phyloP scores from a whole-genome alignment of 2,797 vertebrate genomes.

The Xyrichtys novacula region DNA sequence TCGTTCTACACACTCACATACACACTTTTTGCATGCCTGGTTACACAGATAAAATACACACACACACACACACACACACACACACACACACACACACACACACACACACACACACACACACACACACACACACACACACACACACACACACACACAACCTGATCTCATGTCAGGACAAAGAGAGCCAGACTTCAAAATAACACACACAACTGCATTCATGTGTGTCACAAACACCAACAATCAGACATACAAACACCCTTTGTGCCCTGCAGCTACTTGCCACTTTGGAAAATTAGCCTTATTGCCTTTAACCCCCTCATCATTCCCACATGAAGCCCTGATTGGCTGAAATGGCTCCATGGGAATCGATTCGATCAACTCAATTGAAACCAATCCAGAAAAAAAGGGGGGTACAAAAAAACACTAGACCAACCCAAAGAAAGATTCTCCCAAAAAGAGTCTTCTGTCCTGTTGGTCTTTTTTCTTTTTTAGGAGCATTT shows the following conservation, averaged over 20 bases:
- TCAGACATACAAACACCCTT: conserved; percentile 44
- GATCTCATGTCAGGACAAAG: background rate
- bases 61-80: too few relatives aligned
- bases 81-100: too few relatives aligned
- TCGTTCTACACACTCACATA: conserved; percentile 13
- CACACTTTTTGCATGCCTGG: background rate
- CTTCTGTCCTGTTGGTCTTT: conserved; percentile 36
- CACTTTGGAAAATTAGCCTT: conserved; percentile 67
- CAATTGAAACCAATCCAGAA: conserved; percentile 60
- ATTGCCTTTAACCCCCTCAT: conserved; percentile 57
- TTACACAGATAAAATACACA: background rate
- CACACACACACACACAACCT: background rate
- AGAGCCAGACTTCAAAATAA: conserved; percentile 5
- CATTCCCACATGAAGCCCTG: conserved; percentile 55
- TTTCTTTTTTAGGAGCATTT: conserved; percentile 20
- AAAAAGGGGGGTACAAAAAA: background rate
- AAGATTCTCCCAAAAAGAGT: conserved; percentile 21
- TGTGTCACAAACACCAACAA: conserved; percentile 33
- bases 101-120: too few relatives aligned
- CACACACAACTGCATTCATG: conserved; percentile 32
- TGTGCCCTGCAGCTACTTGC: conserved; percentile 56
- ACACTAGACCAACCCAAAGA: conserved; percentile 25
- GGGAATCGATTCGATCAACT: conserved; percentile 69
- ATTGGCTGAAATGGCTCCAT: conserved; percentile 72
- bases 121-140: too few relatives aligned